A percentile compares a stretch with the other conserved stretches of the same genome.
These are phyloP conservation scores for Himalopsyche tibetana DNA, from an alignment of 2,888 invertebrate species.

Conservation along the genomic window DNA sequence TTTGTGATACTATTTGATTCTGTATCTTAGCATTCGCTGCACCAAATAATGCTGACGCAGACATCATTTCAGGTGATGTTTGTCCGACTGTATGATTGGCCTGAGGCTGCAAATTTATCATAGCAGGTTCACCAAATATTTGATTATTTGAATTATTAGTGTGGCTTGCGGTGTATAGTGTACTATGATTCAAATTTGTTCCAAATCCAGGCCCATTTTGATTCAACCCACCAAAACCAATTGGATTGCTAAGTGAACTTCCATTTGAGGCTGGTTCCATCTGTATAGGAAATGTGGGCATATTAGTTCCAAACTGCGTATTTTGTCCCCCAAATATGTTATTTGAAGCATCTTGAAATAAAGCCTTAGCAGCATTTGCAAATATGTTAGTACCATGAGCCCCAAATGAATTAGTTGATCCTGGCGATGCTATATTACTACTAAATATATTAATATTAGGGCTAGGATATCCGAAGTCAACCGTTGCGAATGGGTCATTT, in stretches of 20 bases:
- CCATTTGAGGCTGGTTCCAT: background rate
- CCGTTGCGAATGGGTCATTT: constrained; percentile 70
- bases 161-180: background rate
- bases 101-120: background rate
- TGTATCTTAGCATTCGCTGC: constrained; percentile 54
- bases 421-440: constrained; percentile 65
- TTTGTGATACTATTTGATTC: constrained; percentile 29
- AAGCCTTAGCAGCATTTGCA: constrained; percentile 49
- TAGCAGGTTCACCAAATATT: constrained; percentile 41
- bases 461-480: constrained; percentile 71
- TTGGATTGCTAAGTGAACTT: background rate
- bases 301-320: constrained; percentile 38
- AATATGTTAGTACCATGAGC: constrained; percentile 62
- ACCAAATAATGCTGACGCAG: constrained; percentile 55
- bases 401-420: constrained; percentile 67
- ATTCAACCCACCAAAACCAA: background rate
- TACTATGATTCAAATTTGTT: constrained; percentile 2
- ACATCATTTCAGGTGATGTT: background rate
- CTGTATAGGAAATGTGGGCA: constrained; percentile 41
- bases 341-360: constrained; percentile 64
- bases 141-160: background rate
- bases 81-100: constrained; percentile 17
- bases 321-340: constrained; percentile 63
- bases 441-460: constrained; percentile 68
- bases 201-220: constrained; percentile 44